A percentile compares a stretch with the other conserved stretches of the same genome.
These are phyloP conservation scores for Bos taurus DNA, from an alignment of 2,113 vertebrate species.

Conservation along the genomic window ARS-UCD2.0 NC_037346.1:6299501-6300000, in stretches of 20 bases:
- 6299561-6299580: slow-evolving; percentile 20
- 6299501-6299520: background rate
- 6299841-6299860: background rate
- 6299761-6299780: slow-evolving; percentile 39
- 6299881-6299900: background rate
- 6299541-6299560: slow-evolving; percentile 11
- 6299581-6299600: background rate
- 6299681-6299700: slow-evolving; percentile 55
- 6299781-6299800: slow-evolving; percentile 37
- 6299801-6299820: slow-evolving; percentile 38
- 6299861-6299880: background rate
- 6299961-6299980: background rate
- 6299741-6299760: slow-evolving; percentile 5
- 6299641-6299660: slow-evolving; percentile 42
- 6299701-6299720: slow-evolving; percentile 41
- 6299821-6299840: background rate
- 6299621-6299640: slow-evolving; percentile 69
- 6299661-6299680: slow-evolving; percentile 48
- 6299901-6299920: background rate
- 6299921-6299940: background rate
- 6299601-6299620: slow-evolving; percentile 65
- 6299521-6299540: background rate
- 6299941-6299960: background rate
- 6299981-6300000: background rate
- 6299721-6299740: slow-evolving; percentile 47